Conservation (phyloP, 2,888 invertebrate genomes). For the Nomada flava region DNA sequence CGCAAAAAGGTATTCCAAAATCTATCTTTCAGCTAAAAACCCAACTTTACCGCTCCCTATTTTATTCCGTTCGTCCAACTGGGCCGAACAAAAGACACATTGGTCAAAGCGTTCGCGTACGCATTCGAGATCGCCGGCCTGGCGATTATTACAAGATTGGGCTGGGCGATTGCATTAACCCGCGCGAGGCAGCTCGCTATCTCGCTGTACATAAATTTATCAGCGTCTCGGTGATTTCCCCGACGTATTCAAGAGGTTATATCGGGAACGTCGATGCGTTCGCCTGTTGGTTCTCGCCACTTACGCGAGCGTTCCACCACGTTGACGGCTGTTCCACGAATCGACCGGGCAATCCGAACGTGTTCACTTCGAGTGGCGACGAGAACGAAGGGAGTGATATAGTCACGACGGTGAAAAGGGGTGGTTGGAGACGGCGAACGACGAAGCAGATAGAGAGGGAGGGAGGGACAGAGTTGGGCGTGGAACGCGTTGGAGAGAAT, state of each 20-base stretch:
- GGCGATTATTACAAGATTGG: constrained; percentile 36
- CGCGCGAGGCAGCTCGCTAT: constrained; percentile 1
- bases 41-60: too few relatives aligned
- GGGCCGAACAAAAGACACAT: background rate
- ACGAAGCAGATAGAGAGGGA: background rate
- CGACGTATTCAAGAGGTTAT: constrained; percentile 48
- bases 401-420: constrained; percentile 3
- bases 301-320: constrained; percentile 12
- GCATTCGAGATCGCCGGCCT: background rate
- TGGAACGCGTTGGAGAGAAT: constrained; percentile 1
- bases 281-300: constrained; percentile 28
- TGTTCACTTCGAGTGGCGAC: constrained; percentile 16
- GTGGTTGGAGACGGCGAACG: too few relatives aligned
- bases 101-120: too few relatives aligned
- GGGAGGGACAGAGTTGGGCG: constrained; percentile 5
- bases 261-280: constrained; percentile 49
- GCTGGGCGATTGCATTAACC: constrained; percentile 26
- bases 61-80: too few relatives aligned
- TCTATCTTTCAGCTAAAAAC: too few relatives aligned
- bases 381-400: constrained; percentile 18
- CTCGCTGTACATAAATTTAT: constrained; percentile 44
- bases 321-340: constrained; percentile 40
- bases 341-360: constrained; percentile 45
- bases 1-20: too few relatives aligned
- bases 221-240: constrained; percentile 40